These are phyloP conservation scores for Phoebastria nigripes DNA, from an alignment of 2,797 vertebrate species.

Conservation along the genomic window DNA sequence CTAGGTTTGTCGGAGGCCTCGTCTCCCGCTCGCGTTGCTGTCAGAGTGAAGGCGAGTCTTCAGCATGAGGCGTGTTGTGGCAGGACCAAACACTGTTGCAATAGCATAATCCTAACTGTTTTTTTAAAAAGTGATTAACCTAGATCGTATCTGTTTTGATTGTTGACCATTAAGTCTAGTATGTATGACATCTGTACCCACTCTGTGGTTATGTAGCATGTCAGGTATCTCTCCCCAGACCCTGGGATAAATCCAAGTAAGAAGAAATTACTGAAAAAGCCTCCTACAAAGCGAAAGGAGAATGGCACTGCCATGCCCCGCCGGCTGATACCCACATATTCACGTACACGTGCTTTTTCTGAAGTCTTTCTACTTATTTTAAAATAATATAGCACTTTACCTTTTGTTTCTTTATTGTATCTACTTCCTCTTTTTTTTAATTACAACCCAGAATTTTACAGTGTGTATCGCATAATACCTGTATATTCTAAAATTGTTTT, in stretches of 20 bases:
- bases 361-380: neutral
- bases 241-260: neutral
- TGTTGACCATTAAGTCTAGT: neutral
- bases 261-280: neutral
- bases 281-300: neutral
- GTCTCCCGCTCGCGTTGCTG: neutral
- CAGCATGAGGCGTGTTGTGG: neutral
- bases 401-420: neutral
- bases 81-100: neutral
- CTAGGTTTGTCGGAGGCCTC: neutral
- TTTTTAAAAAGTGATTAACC: neutral
- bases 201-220: too few relatives aligned
- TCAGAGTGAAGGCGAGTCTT: neutral
- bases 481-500: neutral
- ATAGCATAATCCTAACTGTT: too few relatives aligned
- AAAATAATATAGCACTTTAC: neutral
- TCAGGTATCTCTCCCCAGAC: neutral
- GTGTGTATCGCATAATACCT: neutral
- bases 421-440: neutral
- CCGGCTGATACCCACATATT: fast-evolving
- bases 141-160: neutral
- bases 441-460: neutral
- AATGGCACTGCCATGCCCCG: fast-evolving
- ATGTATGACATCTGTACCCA: neutral
- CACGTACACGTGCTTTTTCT: neutral